Evolutionary conservation across 2,888 invertebrate genomes (phyloP), one percentile per base, ranked within the genome.

Genomic region (Lycaena phlaeas): DNA sequence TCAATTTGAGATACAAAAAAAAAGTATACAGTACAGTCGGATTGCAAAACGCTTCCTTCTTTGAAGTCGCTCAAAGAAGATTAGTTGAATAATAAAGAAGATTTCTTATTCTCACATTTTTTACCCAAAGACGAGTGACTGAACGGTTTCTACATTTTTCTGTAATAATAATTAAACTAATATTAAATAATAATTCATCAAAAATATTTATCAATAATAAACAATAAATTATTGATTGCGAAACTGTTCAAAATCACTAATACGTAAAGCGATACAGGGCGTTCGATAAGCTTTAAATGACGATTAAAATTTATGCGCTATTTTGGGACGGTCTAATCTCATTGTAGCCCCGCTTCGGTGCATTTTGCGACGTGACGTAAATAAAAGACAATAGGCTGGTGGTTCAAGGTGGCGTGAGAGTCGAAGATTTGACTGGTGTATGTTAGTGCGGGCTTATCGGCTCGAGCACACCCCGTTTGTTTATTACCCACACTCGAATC

Each of bases 251-350:
- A 22, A 22, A 22, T 22, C 9, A 22, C 22, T 22, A 7, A 5
- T 9, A 5, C 22, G 22, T 22, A 22, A 22, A 22, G 9, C 5
- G 22, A 22, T 22, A 7, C 9, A 22, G 9, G 9, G 22, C 22
- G 22, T 22, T 63, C 61, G 60, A 57, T 59, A 61, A 68, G 68
- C 60, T 68, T 74, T 64, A 68, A 68, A 64, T 56, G 52, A 57
- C 64, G 74, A 78, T 76, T 77, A 76, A 76, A 73, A 70, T 74
- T 79, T 78, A 78, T 75, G 67, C 73, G 61, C 53, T 68, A 77
- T 69, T 81, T 79, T 71, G 75, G 75, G 75, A 22, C 70, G 63
- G 65, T 64, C 73, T 77, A 77, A 81, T 78, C 78, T 74, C 66
- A 57, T 59, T 64, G 63, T 57, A 61, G 63, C 64, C 61, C 60